Evolutionary conservation across 2,797 vertebrate genomes (phyloP).

Genomic region (Smutsia temminckii): DNA sequence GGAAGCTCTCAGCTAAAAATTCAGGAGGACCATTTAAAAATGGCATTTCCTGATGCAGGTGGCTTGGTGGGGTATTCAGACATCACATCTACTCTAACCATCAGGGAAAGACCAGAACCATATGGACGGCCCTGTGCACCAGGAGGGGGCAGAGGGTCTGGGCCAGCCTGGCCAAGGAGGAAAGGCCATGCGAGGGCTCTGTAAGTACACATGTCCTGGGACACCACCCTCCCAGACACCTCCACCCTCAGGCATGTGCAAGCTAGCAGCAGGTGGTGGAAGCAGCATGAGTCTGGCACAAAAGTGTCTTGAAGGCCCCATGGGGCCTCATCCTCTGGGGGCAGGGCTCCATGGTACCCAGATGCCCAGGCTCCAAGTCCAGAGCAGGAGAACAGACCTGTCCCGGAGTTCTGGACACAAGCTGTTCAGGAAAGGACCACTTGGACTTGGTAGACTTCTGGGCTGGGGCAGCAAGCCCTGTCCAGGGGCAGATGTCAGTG

Average conservation of each 20-base stretch:
- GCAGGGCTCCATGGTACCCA: neutral
- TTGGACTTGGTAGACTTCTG: neutral
- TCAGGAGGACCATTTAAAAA: neutral
- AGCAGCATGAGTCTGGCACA: neutral
- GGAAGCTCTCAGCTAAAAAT: neutral
- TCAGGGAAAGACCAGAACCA: neutral
- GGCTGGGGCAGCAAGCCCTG: neutral
- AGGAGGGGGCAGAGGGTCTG: too few species aligned
- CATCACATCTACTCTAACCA: neutral
- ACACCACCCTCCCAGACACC: neutral
- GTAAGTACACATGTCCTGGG: neutral
- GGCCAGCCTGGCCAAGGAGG: neutral
- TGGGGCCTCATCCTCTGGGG: neutral
- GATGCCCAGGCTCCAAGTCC: neutral
- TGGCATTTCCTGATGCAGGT: neutral
- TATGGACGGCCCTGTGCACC: neutral
- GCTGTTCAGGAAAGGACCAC: neutral
- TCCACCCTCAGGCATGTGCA: neutral
- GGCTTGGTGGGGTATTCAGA: neutral
- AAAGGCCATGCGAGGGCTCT: neutral
- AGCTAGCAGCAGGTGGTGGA: neutral
- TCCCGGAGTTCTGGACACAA: neutral
- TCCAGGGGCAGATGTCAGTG: neutral
- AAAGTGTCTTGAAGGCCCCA: neutral
- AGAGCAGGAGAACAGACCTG: neutral